phyloP scores from a whole-genome alignment of 92 coral and sea anemone species.

The Umimayanthus kanabou region DNA sequence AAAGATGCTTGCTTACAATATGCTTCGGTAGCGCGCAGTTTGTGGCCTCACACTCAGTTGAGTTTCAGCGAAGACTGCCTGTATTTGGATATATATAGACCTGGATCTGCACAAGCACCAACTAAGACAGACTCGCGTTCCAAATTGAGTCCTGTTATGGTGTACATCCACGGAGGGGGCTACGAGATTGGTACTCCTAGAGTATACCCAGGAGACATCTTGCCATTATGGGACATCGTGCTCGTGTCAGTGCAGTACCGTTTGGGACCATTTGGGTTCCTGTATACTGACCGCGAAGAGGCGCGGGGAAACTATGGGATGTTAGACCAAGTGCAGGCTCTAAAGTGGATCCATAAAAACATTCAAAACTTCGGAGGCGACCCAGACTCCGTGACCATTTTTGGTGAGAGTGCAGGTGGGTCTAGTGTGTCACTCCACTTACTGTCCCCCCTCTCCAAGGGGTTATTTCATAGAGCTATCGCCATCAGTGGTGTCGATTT shows the following conservation, averaged over 20 bases:
- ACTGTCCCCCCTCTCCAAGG: constrained; percentile 68
- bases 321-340: constrained; percentile 85
- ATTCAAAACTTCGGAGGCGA: constrained; percentile 83
- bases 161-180: constrained; percentile 85
- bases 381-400: constrained; percentile 73
- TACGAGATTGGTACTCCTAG: constrained; percentile 67
- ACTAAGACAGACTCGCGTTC: constrained; percentile 7
- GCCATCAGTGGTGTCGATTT: constrained; percentile 85
- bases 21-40: constrained; percentile 38
- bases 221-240: constrained; percentile 67
- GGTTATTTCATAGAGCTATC: constrained; percentile 85
- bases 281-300: constrained; percentile 63
- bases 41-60: constrained; percentile 62
- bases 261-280: constrained; percentile 77
- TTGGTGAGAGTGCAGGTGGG: constrained; percentile 96
- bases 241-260: constrained; percentile 81
- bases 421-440: constrained; percentile 93
- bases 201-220: constrained; percentile 67
- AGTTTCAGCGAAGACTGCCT: constrained; percentile 79
- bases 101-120: constrained; percentile 46
- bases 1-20: constrained; percentile 69
- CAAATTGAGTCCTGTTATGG: constrained; percentile 59
- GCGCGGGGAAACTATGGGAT: constrained; percentile 81
- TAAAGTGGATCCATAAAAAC: constrained; percentile 82
- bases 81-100: constrained; percentile 70